A percentile compares a stretch with the other conserved stretches of the same genome.
These are phyloP conservation scores for Aporrectodea caliginosa DNA, from an alignment of 1,140 invertebrate species.

Conservation along the genomic window DNA sequence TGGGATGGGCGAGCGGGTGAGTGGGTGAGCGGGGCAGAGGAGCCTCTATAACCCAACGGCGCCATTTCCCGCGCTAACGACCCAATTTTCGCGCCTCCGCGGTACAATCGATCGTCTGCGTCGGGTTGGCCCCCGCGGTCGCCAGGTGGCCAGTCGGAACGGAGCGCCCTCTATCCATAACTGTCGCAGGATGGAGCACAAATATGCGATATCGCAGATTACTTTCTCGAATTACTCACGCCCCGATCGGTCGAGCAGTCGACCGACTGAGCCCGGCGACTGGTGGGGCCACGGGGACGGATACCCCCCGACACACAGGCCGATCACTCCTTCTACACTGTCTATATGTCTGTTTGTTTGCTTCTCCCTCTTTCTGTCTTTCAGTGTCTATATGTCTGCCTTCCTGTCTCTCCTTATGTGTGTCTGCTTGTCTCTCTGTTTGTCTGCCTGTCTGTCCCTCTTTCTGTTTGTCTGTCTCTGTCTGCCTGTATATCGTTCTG, in stretches of 20 bases:
- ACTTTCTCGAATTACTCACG: not conserved
- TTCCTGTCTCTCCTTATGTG: too few species aligned
- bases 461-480: too few species aligned
- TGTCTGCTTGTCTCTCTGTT: too few species aligned
- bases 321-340: too few species aligned
- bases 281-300: not conserved
- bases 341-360: too few species aligned
- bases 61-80: too few species aligned
- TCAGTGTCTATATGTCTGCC: too few species aligned
- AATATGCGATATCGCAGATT: conserved; percentile 2
- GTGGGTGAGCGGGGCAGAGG: not conserved
- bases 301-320: not conserved
- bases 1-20: not conserved
- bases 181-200: not conserved
- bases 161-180: not conserved
- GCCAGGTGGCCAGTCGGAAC: not conserved
- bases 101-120: not conserved
- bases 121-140: not conserved
- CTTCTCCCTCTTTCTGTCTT: too few species aligned
- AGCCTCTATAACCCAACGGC: not conserved
- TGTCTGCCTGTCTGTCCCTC: too few species aligned
- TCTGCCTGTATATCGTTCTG: too few species aligned
- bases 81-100: not conserved
- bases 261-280: not conserved
- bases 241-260: not conserved